Conservation (phyloP, 2,797 vertebrate species). For the Sebastes elongatus region DNA sequence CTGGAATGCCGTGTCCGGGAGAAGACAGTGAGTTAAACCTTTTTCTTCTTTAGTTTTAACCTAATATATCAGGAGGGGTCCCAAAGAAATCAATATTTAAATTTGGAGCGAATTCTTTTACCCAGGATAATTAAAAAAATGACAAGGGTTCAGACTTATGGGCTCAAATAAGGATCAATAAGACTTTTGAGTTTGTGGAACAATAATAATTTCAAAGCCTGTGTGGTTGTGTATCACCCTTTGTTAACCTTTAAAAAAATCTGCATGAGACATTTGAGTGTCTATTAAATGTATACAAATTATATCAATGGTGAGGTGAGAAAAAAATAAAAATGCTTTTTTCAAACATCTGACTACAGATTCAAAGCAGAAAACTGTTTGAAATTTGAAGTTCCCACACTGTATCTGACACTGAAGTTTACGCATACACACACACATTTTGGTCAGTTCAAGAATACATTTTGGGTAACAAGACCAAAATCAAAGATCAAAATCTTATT, state of each 20-base stretch:
- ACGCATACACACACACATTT: background rate
- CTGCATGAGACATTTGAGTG: background rate
- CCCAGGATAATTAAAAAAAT: background rate
- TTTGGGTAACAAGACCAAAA: background rate
- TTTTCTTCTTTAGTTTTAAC: background rate
- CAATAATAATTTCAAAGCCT: background rate
- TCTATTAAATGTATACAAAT: too few relatives aligned
- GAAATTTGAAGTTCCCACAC: background rate
- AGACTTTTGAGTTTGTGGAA: background rate
- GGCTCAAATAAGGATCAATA: background rate
- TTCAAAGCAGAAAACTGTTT: background rate
- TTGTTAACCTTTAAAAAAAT: background rate
- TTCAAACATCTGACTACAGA: background rate
- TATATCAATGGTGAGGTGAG: background rate
- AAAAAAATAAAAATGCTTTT: background rate
- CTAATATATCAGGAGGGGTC: background rate
- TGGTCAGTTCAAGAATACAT: background rate
- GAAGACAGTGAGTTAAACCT: conserved; percentile 93
- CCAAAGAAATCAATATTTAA: background rate
- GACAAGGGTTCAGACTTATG: background rate
- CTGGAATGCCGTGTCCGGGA: conserved; percentile 97
- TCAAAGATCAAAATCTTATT: background rate
- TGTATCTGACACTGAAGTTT: background rate
- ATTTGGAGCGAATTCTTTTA: background rate
- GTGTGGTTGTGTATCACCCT: background rate